A percentile compares a stretch with the other conserved stretches of the same genome.
Evolutionary conservation across 2,797 vertebrate species (phyloP).

Genomic region (Crax fasciolata): DNA sequence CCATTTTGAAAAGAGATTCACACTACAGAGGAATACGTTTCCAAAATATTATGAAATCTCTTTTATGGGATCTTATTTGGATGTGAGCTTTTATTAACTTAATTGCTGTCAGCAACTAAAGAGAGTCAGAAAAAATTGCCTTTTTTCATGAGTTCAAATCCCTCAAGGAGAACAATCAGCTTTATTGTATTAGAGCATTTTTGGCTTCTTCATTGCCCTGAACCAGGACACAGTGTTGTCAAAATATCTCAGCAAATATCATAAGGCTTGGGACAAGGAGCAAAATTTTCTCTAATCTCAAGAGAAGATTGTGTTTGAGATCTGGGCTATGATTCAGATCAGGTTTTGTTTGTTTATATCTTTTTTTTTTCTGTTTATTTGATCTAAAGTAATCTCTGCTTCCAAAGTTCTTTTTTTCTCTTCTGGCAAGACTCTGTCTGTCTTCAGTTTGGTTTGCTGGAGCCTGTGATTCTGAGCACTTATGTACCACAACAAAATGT

Average conservation of each 20-base stretch:
- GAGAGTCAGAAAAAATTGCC: background rate
- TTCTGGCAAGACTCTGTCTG: background rate
- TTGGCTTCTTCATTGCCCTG: background rate
- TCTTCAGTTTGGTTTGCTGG: conserved; percentile 35
- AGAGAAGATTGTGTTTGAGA: background rate
- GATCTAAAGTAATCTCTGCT: background rate
- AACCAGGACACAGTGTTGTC: conserved; percentile 30
- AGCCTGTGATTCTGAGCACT: background rate
- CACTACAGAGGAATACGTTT: conserved; percentile 2
- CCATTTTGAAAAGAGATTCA: conserved; percentile 3
- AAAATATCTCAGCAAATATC: conserved; percentile 45
- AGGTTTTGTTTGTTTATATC: background rate
- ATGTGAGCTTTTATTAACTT: conserved; percentile 50
- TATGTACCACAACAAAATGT: background rate
- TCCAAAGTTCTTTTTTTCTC: background rate
- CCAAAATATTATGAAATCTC: conserved; percentile 35
- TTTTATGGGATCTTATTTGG: conserved; percentile 19
- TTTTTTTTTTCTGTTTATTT: conserved; percentile 16
- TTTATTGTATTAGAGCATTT: conserved; percentile 22
- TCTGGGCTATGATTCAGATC: background rate
- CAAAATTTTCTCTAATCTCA: conserved; percentile 33
- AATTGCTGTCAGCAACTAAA: conserved; percentile 30
- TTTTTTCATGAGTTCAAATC: conserved; percentile 11
- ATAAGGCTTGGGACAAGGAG: background rate
- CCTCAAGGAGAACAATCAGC: conserved; percentile 25